Percentiles rank a stretch among this genome's conserved stretches.
These are phyloP conservation scores for Phoxinus phoxinus DNA, from an alignment of 2,113 vertebrate species.

Conservation along the genomic window DNA sequence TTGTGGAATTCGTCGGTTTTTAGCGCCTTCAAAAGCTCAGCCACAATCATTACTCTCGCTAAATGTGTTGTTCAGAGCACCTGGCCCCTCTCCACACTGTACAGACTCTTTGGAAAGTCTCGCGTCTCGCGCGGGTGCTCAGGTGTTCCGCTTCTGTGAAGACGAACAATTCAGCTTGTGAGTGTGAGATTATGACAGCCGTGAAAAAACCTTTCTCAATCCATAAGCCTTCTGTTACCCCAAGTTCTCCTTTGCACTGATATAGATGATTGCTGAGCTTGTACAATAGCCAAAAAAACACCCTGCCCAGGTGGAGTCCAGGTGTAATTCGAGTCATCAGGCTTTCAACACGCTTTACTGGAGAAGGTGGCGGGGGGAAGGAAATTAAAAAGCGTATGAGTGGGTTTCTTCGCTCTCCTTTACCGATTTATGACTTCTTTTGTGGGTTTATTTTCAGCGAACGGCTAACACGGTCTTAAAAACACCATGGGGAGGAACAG, in stretches of 20 bases:
- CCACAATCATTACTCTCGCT: constrained; percentile 33
- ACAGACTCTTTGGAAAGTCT: constrained; percentile 39
- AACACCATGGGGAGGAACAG: neutral
- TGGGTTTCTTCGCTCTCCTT: constrained; percentile 20
- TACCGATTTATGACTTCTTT: neutral
- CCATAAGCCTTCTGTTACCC: constrained; percentile 31
- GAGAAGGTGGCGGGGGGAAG: neutral
- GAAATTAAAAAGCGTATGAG: constrained; percentile 2
- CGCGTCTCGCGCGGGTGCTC: constrained; percentile 25
- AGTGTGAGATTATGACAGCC: constrained; percentile 45
- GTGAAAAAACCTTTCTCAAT: constrained; percentile 35
- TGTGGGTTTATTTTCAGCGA: neutral
- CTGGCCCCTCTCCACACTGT: constrained; percentile 46
- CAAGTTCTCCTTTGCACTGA: constrained; percentile 24
- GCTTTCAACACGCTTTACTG: constrained; percentile 13
- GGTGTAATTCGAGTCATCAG: constrained; percentile 39
- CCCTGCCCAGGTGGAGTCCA: constrained; percentile 6
- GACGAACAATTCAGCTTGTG: constrained; percentile 49
- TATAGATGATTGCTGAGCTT: constrained; percentile 40
- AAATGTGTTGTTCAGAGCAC: constrained; percentile 53
- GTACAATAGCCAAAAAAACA: constrained; percentile 27
- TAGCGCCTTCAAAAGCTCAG: constrained; percentile 11
- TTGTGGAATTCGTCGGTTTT: constrained; percentile 33
- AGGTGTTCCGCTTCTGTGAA: constrained; percentile 50
- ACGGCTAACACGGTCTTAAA: neutral